phyloP scores from a whole-genome alignment of 2,797 vertebrate genomes.

The Ceryle rudis region DNA sequence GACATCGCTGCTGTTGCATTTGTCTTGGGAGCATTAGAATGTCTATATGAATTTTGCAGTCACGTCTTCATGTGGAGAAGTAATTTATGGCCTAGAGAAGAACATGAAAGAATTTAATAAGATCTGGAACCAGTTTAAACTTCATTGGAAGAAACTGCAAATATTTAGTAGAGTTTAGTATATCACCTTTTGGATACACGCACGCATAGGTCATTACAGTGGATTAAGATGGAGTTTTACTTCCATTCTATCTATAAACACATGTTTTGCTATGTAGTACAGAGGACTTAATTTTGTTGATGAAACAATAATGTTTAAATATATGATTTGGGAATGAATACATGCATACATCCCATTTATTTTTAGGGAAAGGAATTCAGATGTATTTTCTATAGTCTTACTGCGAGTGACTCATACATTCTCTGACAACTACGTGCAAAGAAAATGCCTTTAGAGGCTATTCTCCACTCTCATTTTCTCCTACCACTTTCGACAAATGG shows the following conservation, averaged over 20 bases:
- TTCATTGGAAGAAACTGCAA: background rate
- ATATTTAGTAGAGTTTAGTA: background rate
- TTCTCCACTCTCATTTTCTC: background rate
- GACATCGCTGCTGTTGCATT: constrained; percentile 1
- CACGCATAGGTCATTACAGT: background rate
- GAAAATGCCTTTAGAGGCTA: background rate
- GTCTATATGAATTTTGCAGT: constrained; percentile 32
- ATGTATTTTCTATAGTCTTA: background rate
- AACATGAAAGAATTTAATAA: background rate
- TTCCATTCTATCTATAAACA: background rate
- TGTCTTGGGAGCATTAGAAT: background rate
- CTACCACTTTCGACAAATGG: background rate
- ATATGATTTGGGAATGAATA: background rate
- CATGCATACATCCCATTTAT: background rate
- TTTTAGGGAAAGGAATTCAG: background rate
- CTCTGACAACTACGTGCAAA: background rate
- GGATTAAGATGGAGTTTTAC: background rate
- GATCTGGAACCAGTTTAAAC: background rate
- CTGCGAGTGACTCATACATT: background rate
- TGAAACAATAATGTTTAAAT: background rate
- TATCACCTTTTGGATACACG: background rate
- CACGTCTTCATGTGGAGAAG: constrained; percentile 8
- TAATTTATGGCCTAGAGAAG: constrained; percentile 14
- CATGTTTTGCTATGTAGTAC: background rate
- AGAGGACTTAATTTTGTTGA: background rate